Evolutionary conservation across 2,113 vertebrate species (phyloP), one percentile per base, ranked within the genome.

Genomic region (Craseonycteris thonglongyai): DNA sequence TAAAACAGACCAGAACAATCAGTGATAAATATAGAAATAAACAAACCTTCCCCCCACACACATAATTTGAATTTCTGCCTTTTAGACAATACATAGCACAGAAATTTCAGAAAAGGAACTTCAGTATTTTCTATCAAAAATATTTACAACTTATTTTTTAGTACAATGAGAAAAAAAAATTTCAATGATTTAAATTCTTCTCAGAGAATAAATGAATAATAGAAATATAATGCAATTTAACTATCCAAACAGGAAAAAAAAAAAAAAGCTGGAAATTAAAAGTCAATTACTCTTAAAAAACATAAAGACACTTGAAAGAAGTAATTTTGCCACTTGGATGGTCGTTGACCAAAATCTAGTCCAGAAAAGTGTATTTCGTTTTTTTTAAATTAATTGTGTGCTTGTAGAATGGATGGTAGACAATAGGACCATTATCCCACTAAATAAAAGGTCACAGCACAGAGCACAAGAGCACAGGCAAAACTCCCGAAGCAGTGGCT

Each of bases 311-410:
- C 40, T 78, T 83, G 33, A 88, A 87, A 84, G 72, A 92, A 89
- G 45, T 84, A 81, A 54, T 76, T 92, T 87, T 15, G 38, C 61
- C 78, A 94, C 42, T 78, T 93, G 69, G 97, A 93, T 74, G 66
- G 58, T 2, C 58, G 91, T 92, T 38, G 45, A 94, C 92, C 83
- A 86, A 96, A 95, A 8, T 7, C 66, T 96, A 78, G 68, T 94
- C 56, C 16, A 97, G 21, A 91, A 88, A 97, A 96, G 65, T 65
- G 11, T 42, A 95, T 83, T 91, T 65, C 3, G 80, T 9, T 96
- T 94, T 96, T 96, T 94, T 97, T 96, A 96, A 96, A 91, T 96
- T 95, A 97, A 88, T 92, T 90, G 45, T 92, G 59, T 78, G 88
- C 76, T 94, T 95, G 68, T 68, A 91, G 18, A 65, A 26, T 87